Evolutionary conservation across 2,888 invertebrate species (phyloP), one percentile per base, ranked within the genome.

Genomic region (Callimorpha dominula): DNA sequence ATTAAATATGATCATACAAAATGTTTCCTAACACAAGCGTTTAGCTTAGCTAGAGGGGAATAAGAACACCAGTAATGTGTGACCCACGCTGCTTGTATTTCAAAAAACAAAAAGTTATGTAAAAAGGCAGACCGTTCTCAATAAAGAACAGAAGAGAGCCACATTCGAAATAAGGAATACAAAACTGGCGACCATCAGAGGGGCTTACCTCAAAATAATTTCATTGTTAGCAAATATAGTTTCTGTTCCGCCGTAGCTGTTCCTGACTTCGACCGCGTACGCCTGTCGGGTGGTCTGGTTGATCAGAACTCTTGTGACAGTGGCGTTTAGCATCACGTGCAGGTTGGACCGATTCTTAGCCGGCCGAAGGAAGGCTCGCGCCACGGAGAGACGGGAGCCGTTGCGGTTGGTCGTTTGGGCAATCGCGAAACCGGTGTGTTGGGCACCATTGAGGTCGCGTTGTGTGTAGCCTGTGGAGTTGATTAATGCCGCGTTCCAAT

Each of bases 361-460:
- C 0, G 98, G 98, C 0, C 98, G 96, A 12, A 99, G 94, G 93
- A 98, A 99, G 0, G 99, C 98, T 73, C 98, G 96, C 0, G 98
- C 97, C 0, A 97, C 97, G 81, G 98, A 98, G 73, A 98, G 96
- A 0, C 99, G 96, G 0, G 98, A 98, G 0, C 98, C 99, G 88
- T 98, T 98, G 82, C 97, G 96, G 83, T 97, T 97, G 0, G 98
- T 99, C 46, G 98, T 98, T 91, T 99, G 99, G 0, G 98, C 98
- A 78, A 99, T 98, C 75, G 97, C 96, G 90, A 99, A 98, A 1
- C 99, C 98, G 0, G 98, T 97, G 88, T 98, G 97, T 46, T 96
- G 96, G 46, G 96, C 96, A 0, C 98, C 98, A 92, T 99, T 99
- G 40, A 98, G 93, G 89, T 99, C 99, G n/a, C 97, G 96, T 2